Evolutionary conservation across 2,797 vertebrate genomes (phyloP).

Genomic region (Botia almorhae): DNA sequence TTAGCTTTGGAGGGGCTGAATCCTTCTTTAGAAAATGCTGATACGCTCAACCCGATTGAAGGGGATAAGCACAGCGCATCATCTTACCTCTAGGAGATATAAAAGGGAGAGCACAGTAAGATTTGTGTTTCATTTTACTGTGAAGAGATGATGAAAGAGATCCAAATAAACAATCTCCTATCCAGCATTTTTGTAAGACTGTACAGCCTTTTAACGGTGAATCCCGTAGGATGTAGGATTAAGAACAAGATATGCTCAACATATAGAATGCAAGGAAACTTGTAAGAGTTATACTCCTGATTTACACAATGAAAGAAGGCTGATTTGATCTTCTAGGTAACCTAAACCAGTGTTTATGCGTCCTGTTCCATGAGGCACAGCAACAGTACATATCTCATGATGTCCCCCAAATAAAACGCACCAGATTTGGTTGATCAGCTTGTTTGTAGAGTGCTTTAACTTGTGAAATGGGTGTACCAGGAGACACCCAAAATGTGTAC

Average conservation of each 20-base stretch:
- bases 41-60: slow-evolving; percentile 46
- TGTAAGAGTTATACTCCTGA: too few species aligned
- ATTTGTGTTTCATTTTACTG: not conserved
- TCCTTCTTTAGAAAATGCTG: slow-evolving; percentile 50
- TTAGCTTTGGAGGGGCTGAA: slow-evolving; percentile 41
- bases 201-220: not conserved
- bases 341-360: not conserved
- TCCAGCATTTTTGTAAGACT: not conserved
- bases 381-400: not conserved
- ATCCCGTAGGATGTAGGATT: not conserved
- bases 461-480: not conserved
- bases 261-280: not conserved
- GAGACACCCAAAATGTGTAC: not conserved
- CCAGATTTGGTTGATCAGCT: not conserved
- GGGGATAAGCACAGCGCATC: slow-evolving; percentile 48
- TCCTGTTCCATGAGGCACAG: too few species aligned
- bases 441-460: not conserved
- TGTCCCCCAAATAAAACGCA: not conserved
- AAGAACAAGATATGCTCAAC: not conserved
- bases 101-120: slow-evolving; percentile 12
- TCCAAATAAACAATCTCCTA: not conserved
- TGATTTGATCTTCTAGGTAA: too few species aligned
- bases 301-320: too few species aligned
- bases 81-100: slow-evolving; percentile 13
- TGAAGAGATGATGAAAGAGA: not conserved